Base-by-base conservation (phyloP, 1,140 invertebrate genomes). In the Eueides isabella region DNA sequence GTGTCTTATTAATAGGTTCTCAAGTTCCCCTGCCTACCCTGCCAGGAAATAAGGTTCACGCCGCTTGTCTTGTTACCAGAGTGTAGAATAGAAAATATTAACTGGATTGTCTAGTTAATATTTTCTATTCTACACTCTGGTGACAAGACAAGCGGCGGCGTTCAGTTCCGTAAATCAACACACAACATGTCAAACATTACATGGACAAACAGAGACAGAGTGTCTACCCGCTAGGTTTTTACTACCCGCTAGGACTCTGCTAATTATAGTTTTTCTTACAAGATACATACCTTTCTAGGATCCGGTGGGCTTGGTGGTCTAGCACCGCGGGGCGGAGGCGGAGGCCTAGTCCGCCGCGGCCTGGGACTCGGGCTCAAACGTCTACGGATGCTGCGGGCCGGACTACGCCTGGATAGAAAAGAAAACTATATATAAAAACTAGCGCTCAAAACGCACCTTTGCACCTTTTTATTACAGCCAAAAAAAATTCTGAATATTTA, bases 251-350 rank as follows among this genome's bases (percentile, higher is more conserved):
- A n/a, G n/a, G n/a, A n/a, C n/a, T n/a, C n/a, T n/a, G n/a, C n/a
- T n/a, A 19, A 5, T n/a, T 6, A 44, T 44, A 41, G n/a, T n/a
- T n/a, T 44, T 6, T 0, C n/a, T 44, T 44, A 44, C 7, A 11
- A 23, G 7, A n/a, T 48, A 19, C 29, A 9, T 66, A 92, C 87
- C 78, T 89, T 88, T 66, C 87, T 82, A 2, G 87, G 90, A 19
- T 82, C 82, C 0, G 89, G 89, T 0, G 90, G 90, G 4, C 87
- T 87, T 0, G 92, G 89, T 0, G 91, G 88, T 0, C 87, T 33
- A 0, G 71, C 79, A 31, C 81, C 81, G 9, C 82, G 62, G 30
- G 80, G 68, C 63, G 78, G 71, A 29, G 79, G 80, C 61, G 83
- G 80, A 16, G 80, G 80, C 31, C 77, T 68, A 41, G 72, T 75